Evolutionary conservation across 53 echinoderm and acorn worm species (phyloP), one percentile per base, ranked within the genome.

Genomic region (Temnopleurus reevesii): DNA sequence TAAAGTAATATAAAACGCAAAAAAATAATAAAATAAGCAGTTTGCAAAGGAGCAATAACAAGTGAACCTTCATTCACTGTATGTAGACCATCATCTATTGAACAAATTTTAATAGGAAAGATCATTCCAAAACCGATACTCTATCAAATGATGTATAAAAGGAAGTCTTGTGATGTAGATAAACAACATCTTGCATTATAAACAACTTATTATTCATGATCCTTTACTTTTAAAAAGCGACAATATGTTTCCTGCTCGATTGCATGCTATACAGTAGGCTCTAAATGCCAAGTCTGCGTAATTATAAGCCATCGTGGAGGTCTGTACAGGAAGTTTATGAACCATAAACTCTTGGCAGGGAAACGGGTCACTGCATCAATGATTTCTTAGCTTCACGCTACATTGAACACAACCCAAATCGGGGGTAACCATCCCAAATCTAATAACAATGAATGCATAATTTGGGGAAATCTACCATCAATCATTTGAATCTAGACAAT

Each of bases 361-460:
- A 71, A 71, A 71, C 43, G 8, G 71, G 71, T 71, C 71, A 71
- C 36, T 71, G 23, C 71, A 2, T 41, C n/a, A 7, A 63, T 31
- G 33, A 31, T 71, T 38, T 4, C 19, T n/a, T 8, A 23, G 49
- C 49, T 38, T 41, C 43, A 71, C 41, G 27, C 6, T 4, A n/a
- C 71, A n/a, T 71, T 71, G n/a, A n/a, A 41, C 71, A 71, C 71
- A 13, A 41, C 71, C 71, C 19, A 71, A 56, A 71, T 71, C 43
- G 8, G 71, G 71, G 71, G 43, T 71, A 71, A 71, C 71, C 41
- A n/a, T 71, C 71, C 41, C 63, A 63, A 63, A 63, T 63, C 63
- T 63, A 63, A 33, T 71, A n/a, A 43, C 71, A 41, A 41, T 71
- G 38, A 71, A 43, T 21, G 71, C 71, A 38, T 71, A 71, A 71